Conservation (phyloP, 2,797 vertebrate genomes). For the Sebastes glaucus region DNA sequence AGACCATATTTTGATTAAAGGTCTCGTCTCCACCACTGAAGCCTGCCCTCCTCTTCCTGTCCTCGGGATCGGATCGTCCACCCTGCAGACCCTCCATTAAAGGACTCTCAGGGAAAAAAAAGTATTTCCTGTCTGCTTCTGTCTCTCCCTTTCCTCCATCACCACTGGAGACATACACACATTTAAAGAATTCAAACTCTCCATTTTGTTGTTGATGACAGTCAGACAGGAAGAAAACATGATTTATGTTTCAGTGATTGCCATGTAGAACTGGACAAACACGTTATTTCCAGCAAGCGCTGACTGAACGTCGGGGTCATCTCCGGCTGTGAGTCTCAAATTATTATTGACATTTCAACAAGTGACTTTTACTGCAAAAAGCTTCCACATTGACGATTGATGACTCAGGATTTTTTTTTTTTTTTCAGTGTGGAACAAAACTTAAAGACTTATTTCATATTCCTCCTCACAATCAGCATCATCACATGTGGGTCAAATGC, state of each 20-base stretch:
- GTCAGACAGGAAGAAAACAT: not conserved
- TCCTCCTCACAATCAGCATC: not conserved
- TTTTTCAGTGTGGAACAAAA: not conserved
- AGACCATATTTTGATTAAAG: not conserved
- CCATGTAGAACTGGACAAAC: not conserved
- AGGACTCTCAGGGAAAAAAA: not conserved
- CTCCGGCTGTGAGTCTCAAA: slow-evolving; percentile 1
- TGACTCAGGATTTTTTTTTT: not conserved
- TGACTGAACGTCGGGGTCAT: not conserved
- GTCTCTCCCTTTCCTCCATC: not conserved
- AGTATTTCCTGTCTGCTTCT: not conserved
- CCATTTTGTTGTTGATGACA: not conserved
- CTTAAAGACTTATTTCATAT: not conserved
- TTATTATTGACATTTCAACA: slow-evolving; percentile 38
- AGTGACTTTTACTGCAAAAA: not conserved
- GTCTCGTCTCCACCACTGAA: no score
- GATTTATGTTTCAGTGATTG: not conserved
- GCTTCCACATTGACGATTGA: not conserved
- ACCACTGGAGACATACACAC: not conserved
- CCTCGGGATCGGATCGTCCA: not conserved
- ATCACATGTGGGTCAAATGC: slow-evolving; percentile 4
- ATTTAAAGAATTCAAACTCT: not conserved
- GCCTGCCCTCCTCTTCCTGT: not conserved
- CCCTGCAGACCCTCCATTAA: slow-evolving; percentile 15
- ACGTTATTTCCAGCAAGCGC: not conserved